phyloP scores from a whole-genome alignment of 2,888 invertebrate species.

The Drosophila subsilvestris region DNA sequence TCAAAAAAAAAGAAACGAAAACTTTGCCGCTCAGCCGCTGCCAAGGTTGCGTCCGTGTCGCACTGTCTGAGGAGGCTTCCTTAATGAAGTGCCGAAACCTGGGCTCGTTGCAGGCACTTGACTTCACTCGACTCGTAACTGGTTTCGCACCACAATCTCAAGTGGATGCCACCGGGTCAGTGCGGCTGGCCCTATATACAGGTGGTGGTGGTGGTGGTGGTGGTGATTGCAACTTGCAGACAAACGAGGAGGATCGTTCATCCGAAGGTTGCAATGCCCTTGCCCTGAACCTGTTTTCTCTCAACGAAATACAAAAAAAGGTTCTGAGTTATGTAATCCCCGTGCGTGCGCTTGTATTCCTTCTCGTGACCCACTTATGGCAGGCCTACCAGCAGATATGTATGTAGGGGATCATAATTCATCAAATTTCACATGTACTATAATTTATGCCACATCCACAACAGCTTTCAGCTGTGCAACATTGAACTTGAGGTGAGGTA shows the following conservation, averaged over 20 bases:
- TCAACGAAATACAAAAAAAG: slow-evolving; percentile 34
- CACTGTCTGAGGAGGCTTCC: slow-evolving; percentile 49
- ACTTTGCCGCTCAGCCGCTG: slow-evolving; percentile 58
- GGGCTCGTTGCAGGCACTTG: slow-evolving; percentile 67
- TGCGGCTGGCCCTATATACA: slow-evolving; percentile 27
- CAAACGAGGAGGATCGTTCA: slow-evolving; percentile 36
- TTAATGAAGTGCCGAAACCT: slow-evolving; percentile 79
- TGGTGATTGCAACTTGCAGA: slow-evolving; percentile 69
- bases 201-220: slow-evolving; percentile 71
- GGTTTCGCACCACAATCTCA: slow-evolving; percentile 57
- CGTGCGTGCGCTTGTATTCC: slow-evolving; percentile 12
- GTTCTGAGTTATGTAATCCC: slow-evolving; percentile 74
- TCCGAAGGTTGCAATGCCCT: slow-evolving; percentile 68
- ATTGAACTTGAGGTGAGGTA: slow-evolving; percentile 66
- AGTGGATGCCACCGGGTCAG: slow-evolving; percentile 55
- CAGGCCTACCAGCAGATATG: slow-evolving; percentile 32
- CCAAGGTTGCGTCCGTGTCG: slow-evolving; percentile 55
- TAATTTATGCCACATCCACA: slow-evolving; percentile 20
- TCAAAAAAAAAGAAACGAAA: slow-evolving; percentile 44
- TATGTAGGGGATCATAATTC: slow-evolving; percentile 47
- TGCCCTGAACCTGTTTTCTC: slow-evolving; percentile 68
- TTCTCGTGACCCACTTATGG: slow-evolving; percentile 73
- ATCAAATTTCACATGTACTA: slow-evolving; percentile 13
- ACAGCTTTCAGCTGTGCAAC: slow-evolving; percentile 26
- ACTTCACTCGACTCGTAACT: slow-evolving; percentile 51